phyloP scores from a whole-genome alignment of 2,888 invertebrate genomes.

The Synanthedon formicaeformis region DNA sequence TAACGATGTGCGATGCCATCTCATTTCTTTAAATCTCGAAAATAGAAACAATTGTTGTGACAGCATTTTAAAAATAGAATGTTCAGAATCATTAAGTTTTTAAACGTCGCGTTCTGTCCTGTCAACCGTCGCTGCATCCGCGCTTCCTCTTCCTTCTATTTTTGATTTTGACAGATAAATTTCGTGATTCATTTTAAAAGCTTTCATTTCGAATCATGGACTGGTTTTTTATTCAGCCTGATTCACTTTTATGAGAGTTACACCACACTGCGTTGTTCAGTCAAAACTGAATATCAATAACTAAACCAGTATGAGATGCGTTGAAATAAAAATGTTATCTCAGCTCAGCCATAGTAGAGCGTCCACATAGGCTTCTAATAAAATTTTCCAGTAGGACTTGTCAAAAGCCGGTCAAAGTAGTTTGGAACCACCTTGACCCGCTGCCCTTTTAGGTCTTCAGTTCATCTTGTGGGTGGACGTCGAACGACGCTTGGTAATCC shows the following conservation, averaged over 20 bases:
- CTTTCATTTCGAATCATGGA: slow-evolving; percentile 4
- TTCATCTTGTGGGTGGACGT: too few species aligned
- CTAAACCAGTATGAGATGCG: too few species aligned
- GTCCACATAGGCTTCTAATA: too few species aligned
- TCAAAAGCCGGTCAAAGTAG: too few species aligned
- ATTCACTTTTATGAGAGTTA: too few species aligned
- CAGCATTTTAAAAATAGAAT: slow-evolving; percentile 19
- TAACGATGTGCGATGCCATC: neutral
- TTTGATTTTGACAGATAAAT: slow-evolving; percentile 20
- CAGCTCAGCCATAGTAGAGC: too few species aligned
- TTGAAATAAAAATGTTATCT: too few species aligned
- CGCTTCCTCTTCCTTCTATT: slow-evolving; percentile 19
- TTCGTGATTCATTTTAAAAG: slow-evolving; percentile 8
- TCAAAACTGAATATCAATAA: neutral
- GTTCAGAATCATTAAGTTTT: slow-evolving; percentile 12
- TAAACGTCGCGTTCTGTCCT: slow-evolving; percentile 6
- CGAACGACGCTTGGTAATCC: too few species aligned
- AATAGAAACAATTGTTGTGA: neutral
- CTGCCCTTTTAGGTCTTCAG: too few species aligned
- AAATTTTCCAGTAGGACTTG: too few species aligned
- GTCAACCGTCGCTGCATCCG: slow-evolving; percentile 8
- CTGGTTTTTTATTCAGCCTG: too few species aligned
- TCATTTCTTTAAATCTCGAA: neutral
- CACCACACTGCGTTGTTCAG: slow-evolving; percentile 2
- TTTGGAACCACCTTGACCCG: too few species aligned